These are phyloP conservation scores for Nerophis lumbriciformis DNA, from an alignment of 2,113 vertebrate species.

Conservation along the genomic window DNA sequence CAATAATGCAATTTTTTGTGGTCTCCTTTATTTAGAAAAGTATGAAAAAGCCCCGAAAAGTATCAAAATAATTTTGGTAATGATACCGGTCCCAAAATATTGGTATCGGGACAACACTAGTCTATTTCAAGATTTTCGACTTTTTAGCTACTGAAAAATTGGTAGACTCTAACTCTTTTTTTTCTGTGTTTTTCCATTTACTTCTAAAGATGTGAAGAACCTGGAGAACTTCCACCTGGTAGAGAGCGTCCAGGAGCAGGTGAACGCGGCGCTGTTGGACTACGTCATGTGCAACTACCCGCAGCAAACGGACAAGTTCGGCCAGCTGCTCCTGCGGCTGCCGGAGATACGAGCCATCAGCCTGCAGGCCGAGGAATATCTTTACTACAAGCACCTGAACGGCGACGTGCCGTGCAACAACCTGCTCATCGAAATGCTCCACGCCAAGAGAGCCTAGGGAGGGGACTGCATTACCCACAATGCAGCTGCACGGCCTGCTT, in stretches of 20 bases:
- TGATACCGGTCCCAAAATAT: too few species aligned
- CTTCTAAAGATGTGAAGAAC: constrained; percentile 88
- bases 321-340: constrained; percentile 91
- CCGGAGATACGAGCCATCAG: constrained; percentile 97
- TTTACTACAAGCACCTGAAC: constrained; percentile 98
- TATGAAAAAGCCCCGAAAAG: too few species aligned
- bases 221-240: constrained; percentile 97
- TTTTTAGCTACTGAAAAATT: background rate
- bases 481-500: constrained; percentile 5
- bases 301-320: constrained; percentile 95
- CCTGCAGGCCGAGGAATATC: constrained; percentile 97
- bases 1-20: too few species aligned
- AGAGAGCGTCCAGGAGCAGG: constrained; percentile 96
- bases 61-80: too few species aligned
- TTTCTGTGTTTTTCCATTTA: background rate
- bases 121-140: too few species aligned
- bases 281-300: constrained; percentile 97
- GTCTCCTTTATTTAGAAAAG: too few species aligned
- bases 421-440: constrained; percentile 98
- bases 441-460: constrained; percentile 90
- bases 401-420: constrained; percentile 99
- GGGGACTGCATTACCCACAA: constrained; percentile 12
- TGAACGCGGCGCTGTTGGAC: constrained; percentile 92
- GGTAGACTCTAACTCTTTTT: background rate
- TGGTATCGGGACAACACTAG: too few species aligned